These are phyloP conservation scores for Nemapogon koenigi DNA, from an alignment of 2,888 invertebrate species.

Conservation along the genomic window DNA sequence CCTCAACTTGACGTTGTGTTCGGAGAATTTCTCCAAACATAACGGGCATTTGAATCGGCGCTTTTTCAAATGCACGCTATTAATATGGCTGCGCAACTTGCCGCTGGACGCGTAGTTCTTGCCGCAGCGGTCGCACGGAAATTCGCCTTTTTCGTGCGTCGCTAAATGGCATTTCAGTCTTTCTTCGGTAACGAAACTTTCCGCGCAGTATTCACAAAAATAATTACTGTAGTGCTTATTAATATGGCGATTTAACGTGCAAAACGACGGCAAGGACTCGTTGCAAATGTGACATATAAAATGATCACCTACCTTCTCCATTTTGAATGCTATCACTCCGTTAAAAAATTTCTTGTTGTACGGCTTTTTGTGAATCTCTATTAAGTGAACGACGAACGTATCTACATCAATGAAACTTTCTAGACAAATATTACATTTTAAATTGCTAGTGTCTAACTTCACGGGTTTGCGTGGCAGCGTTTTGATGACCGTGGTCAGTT, in stretches of 20 bases:
- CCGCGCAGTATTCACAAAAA: constrained; percentile 44
- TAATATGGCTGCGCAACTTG: constrained; percentile 32
- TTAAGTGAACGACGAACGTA: no score
- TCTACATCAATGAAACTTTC: no score
- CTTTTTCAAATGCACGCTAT: constrained; percentile 39
- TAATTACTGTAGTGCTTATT: constrained; percentile 45
- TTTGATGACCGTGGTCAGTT: no score
- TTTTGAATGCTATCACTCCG: constrained; percentile 43
- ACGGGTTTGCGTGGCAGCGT: no score
- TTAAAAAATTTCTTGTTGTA: no score
- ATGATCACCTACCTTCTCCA: constrained; percentile 25
- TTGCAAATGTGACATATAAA: constrained; percentile 42
- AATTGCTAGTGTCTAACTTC: no score
- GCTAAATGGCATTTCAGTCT: constrained; percentile 34
- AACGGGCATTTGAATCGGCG: constrained; percentile 35
- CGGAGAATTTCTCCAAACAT: constrained; percentile 42
- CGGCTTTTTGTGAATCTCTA: no score
- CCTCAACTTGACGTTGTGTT: constrained; percentile 39
- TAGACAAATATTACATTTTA: no score
- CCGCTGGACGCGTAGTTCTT: constrained; percentile 38
- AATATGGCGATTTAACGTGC: constrained; percentile 43
- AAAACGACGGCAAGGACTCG: constrained; percentile 31
- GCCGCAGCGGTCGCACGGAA: constrained; percentile 40
- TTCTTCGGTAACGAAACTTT: constrained; percentile 32
- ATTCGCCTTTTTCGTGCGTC: constrained; percentile 34